Evolutionary conservation across 2,888 invertebrate genomes (phyloP).

Genomic region (Ochlodes sylvanus): DNA sequence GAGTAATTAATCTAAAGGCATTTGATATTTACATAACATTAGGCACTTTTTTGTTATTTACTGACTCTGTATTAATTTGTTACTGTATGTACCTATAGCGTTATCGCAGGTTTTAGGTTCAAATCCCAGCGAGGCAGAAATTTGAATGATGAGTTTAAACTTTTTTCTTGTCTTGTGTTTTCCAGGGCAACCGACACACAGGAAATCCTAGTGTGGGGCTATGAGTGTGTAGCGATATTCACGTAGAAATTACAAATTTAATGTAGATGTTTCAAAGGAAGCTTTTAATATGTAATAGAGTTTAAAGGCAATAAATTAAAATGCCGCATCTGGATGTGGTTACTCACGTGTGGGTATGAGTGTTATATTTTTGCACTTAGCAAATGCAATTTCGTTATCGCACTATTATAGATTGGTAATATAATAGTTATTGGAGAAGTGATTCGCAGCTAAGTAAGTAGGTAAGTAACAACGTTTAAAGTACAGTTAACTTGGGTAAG

Average conservation of each 20-base stretch:
- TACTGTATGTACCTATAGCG: not conserved
- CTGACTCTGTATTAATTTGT: not conserved
- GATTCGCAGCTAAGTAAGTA: slow-evolving; percentile 5
- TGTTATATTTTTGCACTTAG: slow-evolving; percentile 29
- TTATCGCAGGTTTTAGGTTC: too few relatives aligned
- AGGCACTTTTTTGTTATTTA: too few relatives aligned
- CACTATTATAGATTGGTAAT: slow-evolving; percentile 21
- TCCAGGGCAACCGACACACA: too few relatives aligned
- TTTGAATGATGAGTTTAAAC: too few relatives aligned
- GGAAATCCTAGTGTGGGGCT: too few relatives aligned
- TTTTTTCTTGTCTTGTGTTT: too few relatives aligned
- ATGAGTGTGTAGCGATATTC: too few relatives aligned
- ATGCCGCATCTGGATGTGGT: slow-evolving; percentile 10
- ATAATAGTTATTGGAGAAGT: slow-evolving; percentile 20
- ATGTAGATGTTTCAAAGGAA: slow-evolving; percentile 3
- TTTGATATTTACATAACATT: not conserved
- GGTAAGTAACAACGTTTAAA: not conserved
- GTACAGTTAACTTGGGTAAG: not conserved
- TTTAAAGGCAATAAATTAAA: slow-evolving; percentile 22
- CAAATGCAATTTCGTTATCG: slow-evolving; percentile 30
- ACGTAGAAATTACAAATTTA: not conserved
- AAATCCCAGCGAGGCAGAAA: too few relatives aligned
- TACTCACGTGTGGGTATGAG: slow-evolving; percentile 14
- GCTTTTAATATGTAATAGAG: slow-evolving; percentile 16
- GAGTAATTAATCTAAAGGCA: slow-evolving; percentile 12